Percentiles rank a stretch among this genome's conserved stretches.
Evolutionary conservation across 2,888 invertebrate genomes (phyloP).

Genomic region (Epistrophella euchroma): DNA sequence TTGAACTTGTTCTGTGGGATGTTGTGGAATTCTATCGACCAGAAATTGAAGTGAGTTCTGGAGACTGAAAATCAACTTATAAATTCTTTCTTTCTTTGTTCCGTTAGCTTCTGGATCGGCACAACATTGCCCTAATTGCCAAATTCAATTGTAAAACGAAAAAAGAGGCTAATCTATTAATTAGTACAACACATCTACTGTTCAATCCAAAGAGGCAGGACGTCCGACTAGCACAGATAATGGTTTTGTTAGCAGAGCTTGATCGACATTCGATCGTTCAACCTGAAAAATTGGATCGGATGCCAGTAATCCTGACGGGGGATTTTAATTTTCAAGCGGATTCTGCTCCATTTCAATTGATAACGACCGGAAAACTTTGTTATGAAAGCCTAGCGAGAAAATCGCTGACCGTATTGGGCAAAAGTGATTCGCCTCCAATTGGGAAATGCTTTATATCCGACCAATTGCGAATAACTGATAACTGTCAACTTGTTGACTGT

Average conservation of each 20-base stretch:
- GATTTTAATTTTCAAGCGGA: slow-evolving; percentile 95
- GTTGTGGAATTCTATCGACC: slow-evolving; percentile 89
- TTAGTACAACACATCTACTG: slow-evolving; percentile 97
- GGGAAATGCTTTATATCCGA: slow-evolving; percentile 77
- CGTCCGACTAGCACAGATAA: slow-evolving; percentile 94
- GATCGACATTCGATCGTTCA: slow-evolving; percentile 88
- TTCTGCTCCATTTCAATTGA: slow-evolving; percentile 87
- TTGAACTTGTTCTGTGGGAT: slow-evolving; percentile 87
- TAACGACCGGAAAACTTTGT: slow-evolving; percentile 87
- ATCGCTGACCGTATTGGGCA: slow-evolving; percentile 69
- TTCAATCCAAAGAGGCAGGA: slow-evolving; percentile 96
- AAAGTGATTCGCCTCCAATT: background rate
- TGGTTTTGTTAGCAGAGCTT: slow-evolving; percentile 92
- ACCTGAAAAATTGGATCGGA: slow-evolving; percentile 80
- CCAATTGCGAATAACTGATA: slow-evolving; percentile 85
- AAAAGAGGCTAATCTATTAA: slow-evolving; percentile 86
- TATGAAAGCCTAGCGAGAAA: slow-evolving; percentile 82
- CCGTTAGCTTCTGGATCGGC: slow-evolving; percentile 88
- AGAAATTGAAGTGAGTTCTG: slow-evolving; percentile 68
- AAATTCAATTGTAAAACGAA: slow-evolving; percentile 87
- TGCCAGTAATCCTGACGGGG: slow-evolving; percentile 94
- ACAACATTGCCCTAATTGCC: slow-evolving; percentile 94
- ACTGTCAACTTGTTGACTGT: slow-evolving; percentile 86
- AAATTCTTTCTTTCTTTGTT: background rate
- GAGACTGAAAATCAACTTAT: background rate